Evolutionary conservation across 2,797 vertebrate genomes (phyloP).

Genomic region (Schizopygopsis malacanthus): DNA sequence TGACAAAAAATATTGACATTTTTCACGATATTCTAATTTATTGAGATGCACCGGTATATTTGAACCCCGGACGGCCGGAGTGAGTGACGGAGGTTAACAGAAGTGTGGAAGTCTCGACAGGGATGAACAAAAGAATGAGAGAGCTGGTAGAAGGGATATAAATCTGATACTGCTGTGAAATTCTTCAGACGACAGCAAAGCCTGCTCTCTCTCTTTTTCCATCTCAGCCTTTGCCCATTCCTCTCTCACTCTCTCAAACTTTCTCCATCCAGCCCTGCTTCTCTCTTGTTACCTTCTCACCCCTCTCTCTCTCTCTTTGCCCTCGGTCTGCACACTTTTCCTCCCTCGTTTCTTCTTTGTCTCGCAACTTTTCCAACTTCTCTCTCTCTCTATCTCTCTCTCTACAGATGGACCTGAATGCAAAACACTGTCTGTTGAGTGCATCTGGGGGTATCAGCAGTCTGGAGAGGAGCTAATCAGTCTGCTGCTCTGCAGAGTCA

Average conservation of each 20-base stretch:
- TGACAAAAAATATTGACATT: no score
- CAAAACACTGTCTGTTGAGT: conserved; percentile 79
- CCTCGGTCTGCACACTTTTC: conserved; percentile 47
- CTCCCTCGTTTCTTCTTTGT: conserved; percentile 50
- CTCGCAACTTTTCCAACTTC: conserved; percentile 41
- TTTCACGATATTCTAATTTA: no score
- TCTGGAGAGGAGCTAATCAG: conserved; percentile 66
- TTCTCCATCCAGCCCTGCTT: neutral
- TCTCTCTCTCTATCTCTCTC: conserved; percentile 56
- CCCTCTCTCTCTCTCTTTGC: conserved; percentile 35
- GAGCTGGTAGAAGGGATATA: conserved; percentile 51
- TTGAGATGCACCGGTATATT: neutral
- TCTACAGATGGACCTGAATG: conserved; percentile 82
- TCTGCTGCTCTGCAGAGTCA: conserved; percentile 50
- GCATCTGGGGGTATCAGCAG: conserved; percentile 81
- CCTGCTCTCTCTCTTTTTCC: conserved; percentile 22
- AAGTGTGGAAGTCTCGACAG: conserved; percentile 37
- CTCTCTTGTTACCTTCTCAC: conserved; percentile 27
- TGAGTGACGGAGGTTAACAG: conserved; percentile 19
- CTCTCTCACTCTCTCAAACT: conserved; percentile 6
- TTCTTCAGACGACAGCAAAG: conserved; percentile 52
- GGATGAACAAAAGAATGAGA: conserved; percentile 46
- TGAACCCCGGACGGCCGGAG: conserved; percentile 47
- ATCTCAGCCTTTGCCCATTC: conserved; percentile 24
- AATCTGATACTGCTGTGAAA: conserved; percentile 77